Evolutionary conservation across 2,888 invertebrate genomes (phyloP), one percentile per base, ranked within the genome.

Genomic region (Theretra japonica): DNA sequence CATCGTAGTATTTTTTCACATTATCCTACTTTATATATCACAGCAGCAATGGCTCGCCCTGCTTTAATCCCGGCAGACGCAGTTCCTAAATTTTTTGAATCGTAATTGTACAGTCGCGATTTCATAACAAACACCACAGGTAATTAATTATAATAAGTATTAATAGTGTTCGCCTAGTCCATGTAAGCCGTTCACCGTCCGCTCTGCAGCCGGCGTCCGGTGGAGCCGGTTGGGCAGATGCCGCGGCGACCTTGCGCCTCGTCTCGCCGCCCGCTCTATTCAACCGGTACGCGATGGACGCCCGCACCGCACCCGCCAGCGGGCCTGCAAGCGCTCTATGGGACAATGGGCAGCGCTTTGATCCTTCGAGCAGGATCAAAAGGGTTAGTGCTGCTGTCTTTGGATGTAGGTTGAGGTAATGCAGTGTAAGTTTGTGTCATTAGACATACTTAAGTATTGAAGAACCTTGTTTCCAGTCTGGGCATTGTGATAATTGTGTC

Each of bases 211-310:
- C 82, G 83, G 76, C 86, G 86, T 86, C 88, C 86, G 85, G 86
- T 87, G 81, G 78, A 78, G 82, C 86, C 85, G 82, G 86, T 85
- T 84, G 80, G 77, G 85, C 89, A 89, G 86, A 89, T 89, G 89
- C 81, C 75, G 62, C 65, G 75, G 77, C 79, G 86, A 77, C 85
- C 85, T 85, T 85, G 85, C 76, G 76, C n/a, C 59, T 6, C 65
- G 41, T 11, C 41, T n/a, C 48, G 48, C 15, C 48, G 48, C 21
- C 53, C 19, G 17, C 53, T 41, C 69, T 69, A 73, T 73, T 60
- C 57, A 57, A 69, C 59, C 53, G 69, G 68, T 69, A 59, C 69
- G 33, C 60, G 57, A n/a, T n/a, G 62, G 56, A 30, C 50, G 69
- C 33, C 62, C 72, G 30, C 68, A 48, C 68, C 41, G 30, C 28